Base-by-base conservation (phyloP, 1,140 invertebrate genomes). In the Elymnias hypermnestra region DNA sequence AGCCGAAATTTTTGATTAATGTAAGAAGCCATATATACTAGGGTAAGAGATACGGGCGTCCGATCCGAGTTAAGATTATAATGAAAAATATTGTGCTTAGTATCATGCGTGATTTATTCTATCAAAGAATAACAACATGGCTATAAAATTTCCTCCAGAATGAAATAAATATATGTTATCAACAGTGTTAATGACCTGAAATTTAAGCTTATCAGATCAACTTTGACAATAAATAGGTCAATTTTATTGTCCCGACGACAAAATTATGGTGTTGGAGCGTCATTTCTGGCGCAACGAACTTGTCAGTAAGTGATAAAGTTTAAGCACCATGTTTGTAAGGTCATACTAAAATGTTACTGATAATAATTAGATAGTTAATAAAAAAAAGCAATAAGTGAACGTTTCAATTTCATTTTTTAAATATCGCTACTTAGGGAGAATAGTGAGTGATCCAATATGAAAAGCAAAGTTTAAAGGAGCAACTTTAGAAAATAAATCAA, bases 151-250 rank as follows among this genome's bases (percentile, higher is more conserved):
- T 26, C 14, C 43, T 48, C 53, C 53, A 5, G 25, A 12, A 52
- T 36, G 51, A 37, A 54, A 59, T 64, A 66, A 61, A 57, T 51
- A 60, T 58, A 52, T 35, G 46, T 63, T 71, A 67, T 67, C 59
- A 33, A 29, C 22, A 45, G 69, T 76, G 74, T 81, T 81, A 77
- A 77, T 76, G 75, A 77, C 73, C 62, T 63, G 53, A 72, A 77
- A 79, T 65, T 72, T 71, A 53, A 46, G 59, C 57, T 77, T 83
- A 82, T 84, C 75, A 66, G 56, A 74, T 72, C 53, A 53, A 46
- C 55, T 63, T 45, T 35, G 53, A 58, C 57, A 72, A 77, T 81
- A 79, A 84, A 83, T 81, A 77, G 72, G 76, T 76, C 77, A 77
- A 38, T 72, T 77, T 82, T 77, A 76, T 81, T 73, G 58, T 69